Evolutionary conservation across 2,797 vertebrate species (phyloP).

Genomic region (Myotis planiceps): DNA sequence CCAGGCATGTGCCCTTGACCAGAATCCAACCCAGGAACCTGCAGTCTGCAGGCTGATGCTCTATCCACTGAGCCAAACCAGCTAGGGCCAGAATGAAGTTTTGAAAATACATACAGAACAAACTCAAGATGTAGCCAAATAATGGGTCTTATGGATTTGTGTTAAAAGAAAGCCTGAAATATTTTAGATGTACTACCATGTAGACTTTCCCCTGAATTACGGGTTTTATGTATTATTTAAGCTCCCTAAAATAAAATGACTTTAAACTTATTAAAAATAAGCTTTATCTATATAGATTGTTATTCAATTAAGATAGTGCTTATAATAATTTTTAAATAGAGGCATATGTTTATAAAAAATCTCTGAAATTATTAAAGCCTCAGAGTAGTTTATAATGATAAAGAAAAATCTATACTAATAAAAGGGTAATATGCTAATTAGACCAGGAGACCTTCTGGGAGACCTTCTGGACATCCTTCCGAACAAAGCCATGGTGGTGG

Average conservation of each 20-base stretch:
- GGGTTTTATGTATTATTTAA: background rate
- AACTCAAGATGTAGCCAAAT: background rate
- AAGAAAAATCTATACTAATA: background rate
- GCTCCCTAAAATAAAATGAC: constrained; percentile 29
- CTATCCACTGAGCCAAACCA: no score
- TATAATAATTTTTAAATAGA: background rate
- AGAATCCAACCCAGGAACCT: no score
- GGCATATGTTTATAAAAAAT: background rate
- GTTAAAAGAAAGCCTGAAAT: background rate
- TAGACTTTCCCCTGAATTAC: constrained; percentile 27
- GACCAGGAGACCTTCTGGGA: no score
- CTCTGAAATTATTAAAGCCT: constrained; percentile 32
- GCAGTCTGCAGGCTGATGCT: no score
- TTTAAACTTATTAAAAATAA: constrained; percentile 10
- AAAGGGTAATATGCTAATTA: no score
- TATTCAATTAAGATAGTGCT: constrained; percentile 2
- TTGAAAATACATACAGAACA: background rate
- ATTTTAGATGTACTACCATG: background rate
- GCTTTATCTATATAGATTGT: background rate
- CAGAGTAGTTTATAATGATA: constrained; percentile 23
- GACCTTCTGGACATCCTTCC: no score
- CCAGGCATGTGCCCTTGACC: no score
- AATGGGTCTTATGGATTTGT: background rate
- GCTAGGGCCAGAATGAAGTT: background rate
- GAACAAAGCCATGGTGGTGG: no score